Percentiles rank a stretch among this genome's conserved stretches.
These are phyloP conservation scores for Nannoperca obscura DNA, from an alignment of 2,797 vertebrate species.

Conservation along the genomic window DNA sequence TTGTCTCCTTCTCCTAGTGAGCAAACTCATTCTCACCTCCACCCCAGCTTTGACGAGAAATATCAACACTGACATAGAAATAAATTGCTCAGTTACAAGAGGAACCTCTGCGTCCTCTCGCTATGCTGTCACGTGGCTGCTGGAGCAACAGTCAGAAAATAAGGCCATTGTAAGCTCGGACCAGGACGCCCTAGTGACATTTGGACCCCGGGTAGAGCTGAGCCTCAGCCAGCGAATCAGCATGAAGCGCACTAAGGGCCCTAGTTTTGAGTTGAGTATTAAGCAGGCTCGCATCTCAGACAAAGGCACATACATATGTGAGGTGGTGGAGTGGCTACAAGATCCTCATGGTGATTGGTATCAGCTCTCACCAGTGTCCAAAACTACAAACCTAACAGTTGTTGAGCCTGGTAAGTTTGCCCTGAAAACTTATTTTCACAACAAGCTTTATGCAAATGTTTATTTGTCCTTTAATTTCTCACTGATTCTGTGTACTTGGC, in stretches of 20 bases:
- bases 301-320: slow-evolving; percentile 74
- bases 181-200: slow-evolving; percentile 68
- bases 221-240: slow-evolving; percentile 70
- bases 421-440: neutral
- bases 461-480: neutral
- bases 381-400: slow-evolving; percentile 54
- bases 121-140: slow-evolving; percentile 85
- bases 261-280: slow-evolving; percentile 83
- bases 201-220: slow-evolving; percentile 42
- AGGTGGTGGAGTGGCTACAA: slow-evolving; percentile 82
- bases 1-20: slow-evolving; percentile 65
- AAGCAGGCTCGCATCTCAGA: slow-evolving; percentile 73
- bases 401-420: slow-evolving; percentile 71
- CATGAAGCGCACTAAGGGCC: slow-evolving; percentile 61
- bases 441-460: neutral
- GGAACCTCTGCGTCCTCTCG: slow-evolving; percentile 66
- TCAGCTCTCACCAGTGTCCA: slow-evolving; percentile 47
- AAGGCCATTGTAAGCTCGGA: slow-evolving; percentile 69
- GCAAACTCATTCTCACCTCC: slow-evolving; percentile 66
- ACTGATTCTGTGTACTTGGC: neutral
- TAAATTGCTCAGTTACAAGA: slow-evolving; percentile 81
- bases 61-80: slow-evolving; percentile 64
- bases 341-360: slow-evolving; percentile 79
- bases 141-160: slow-evolving; percentile 33
- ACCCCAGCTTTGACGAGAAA: slow-evolving; percentile 45